Conservation (phyloP, 2,888 invertebrate species). For the Malachius bipustulatus region DNA sequence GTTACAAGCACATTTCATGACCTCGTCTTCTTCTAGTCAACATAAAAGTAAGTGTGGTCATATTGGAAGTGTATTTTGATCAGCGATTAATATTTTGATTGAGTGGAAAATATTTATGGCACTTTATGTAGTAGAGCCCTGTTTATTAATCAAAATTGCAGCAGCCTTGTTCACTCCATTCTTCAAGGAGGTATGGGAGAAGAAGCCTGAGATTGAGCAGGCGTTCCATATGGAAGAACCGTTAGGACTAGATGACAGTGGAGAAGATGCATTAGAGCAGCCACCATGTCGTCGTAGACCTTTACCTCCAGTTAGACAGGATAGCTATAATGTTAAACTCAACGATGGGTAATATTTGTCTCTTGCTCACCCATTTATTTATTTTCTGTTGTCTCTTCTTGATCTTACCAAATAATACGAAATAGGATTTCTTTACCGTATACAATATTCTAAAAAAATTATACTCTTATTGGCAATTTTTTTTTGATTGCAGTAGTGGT, state of each 20-base stretch:
- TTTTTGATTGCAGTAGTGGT: slow-evolving; percentile 38
- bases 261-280: slow-evolving; percentile 59
- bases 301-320: slow-evolving; percentile 60
- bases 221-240: slow-evolving; percentile 79
- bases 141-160: too few relatives aligned
- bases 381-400: too few relatives aligned
- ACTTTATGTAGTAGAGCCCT: too few relatives aligned
- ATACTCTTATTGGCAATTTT: slow-evolving; percentile 5
- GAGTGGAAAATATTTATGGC: too few relatives aligned
- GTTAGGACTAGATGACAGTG: slow-evolving; percentile 46
- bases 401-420: too few relatives aligned
- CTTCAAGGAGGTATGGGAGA: slow-evolving; percentile 93
- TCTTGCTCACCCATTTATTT: too few relatives aligned
- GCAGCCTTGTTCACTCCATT: slow-evolving; percentile 92
- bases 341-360: slow-evolving; percentile 44
- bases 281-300: slow-evolving; percentile 52
- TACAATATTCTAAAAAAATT: not conserved
- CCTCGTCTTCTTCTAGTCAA: slow-evolving; percentile 72
- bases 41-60: slow-evolving; percentile 68
- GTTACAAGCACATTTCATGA: slow-evolving; percentile 84
- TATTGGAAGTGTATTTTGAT: too few relatives aligned
- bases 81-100: too few relatives aligned
- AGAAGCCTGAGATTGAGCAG: slow-evolving; percentile 88
- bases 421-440: not conserved
- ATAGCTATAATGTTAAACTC: slow-evolving; percentile 63